phyloP scores from a whole-genome alignment of 2,888 invertebrate species.

The Elaeidobius kamerunicus region DNA sequence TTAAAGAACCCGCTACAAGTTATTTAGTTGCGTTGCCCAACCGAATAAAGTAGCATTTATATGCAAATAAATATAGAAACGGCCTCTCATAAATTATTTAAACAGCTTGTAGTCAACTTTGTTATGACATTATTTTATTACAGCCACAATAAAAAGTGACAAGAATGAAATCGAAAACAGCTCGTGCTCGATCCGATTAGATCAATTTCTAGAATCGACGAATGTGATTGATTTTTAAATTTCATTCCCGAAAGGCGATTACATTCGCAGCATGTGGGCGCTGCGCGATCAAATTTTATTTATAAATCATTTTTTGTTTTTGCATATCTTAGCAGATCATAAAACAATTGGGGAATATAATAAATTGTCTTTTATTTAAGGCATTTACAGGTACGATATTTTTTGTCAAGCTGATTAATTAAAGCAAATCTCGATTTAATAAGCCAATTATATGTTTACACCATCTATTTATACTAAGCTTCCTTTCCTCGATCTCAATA shows the following conservation, averaged over 20 bases:
- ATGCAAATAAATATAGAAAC: constrained; percentile 23
- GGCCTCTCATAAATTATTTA: constrained; percentile 22
- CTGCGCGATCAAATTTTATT: constrained; percentile 13
- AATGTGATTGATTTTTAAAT: constrained; percentile 29
- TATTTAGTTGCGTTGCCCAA: constrained; percentile 10
- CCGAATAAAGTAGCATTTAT: constrained; percentile 28
- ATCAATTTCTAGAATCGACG: constrained; percentile 26
- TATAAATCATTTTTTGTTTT: constrained; percentile 16
- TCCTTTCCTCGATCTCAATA: constrained; percentile 3
- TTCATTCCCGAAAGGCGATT: constrained; percentile 21
- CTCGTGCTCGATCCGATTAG: constrained; percentile 31
- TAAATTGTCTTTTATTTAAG: no score
- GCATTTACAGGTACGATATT: no score
- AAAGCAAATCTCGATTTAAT: no score
- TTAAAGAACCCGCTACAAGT: not conserved
- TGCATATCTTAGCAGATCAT: no score
- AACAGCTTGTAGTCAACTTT: constrained; percentile 21
- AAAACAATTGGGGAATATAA: no score
- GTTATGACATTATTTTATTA: constrained; percentile 29
- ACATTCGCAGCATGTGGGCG: constrained; percentile 20
- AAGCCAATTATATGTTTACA: no score
- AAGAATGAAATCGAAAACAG: constrained; percentile 26
- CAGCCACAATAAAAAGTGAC: constrained; percentile 24
- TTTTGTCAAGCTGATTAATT: no score
- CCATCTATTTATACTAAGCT: not conserved